These are phyloP conservation scores for Terrapene triunguis DNA, from an alignment of 2,113 vertebrate species.

Conservation along the genomic window DNA sequence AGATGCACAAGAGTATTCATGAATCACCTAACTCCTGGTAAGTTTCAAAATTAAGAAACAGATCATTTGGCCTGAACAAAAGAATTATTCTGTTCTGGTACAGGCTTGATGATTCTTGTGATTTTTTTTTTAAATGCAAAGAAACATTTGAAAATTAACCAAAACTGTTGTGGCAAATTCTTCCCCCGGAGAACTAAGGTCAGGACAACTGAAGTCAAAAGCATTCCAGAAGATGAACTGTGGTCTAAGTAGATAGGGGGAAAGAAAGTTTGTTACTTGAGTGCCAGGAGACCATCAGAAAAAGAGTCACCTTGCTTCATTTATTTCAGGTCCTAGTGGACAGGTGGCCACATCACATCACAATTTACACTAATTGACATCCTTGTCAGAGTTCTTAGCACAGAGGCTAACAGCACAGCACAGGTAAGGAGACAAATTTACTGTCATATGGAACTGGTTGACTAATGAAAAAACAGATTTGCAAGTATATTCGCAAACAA, in stretches of 20 bases:
- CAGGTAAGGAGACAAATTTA: background rate
- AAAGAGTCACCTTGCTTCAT: background rate
- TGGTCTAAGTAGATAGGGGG: background rate
- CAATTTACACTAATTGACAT: background rate
- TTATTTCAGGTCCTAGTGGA: background rate
- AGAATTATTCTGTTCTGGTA: conserved; percentile 16
- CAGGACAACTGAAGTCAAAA: background rate
- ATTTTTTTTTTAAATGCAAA: background rate
- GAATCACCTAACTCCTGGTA: conserved; percentile 37
- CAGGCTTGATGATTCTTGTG: background rate
- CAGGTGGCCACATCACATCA: background rate
- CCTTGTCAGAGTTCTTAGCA: background rate
- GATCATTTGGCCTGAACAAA: conserved; percentile 15
- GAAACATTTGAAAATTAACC: background rate
- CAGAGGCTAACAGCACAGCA: background rate
- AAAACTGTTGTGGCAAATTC: background rate
- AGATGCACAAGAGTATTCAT: background rate
- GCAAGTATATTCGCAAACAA: background rate
- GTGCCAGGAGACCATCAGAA: background rate
- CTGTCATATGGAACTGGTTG: background rate
- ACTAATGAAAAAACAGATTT: background rate
- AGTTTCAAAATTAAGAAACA: conserved; percentile 62
- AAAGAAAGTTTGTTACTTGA: background rate
- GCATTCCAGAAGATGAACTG: background rate
- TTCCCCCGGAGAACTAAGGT: background rate